Evolutionary conservation across 2,888 invertebrate genomes (phyloP).

Genomic region (Calephelis perditalis): DNA sequence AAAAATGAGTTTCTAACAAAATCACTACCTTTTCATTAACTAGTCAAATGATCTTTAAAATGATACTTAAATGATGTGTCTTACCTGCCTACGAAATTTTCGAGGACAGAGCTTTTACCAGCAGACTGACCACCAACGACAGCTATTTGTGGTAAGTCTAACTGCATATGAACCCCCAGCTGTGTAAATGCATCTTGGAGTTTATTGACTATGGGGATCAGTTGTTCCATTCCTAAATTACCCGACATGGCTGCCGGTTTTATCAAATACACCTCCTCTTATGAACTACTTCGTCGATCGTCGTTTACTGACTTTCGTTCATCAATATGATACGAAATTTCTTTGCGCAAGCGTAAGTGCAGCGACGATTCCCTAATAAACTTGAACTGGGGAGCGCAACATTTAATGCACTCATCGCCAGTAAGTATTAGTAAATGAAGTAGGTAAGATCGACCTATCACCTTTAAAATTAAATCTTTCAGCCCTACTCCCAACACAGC

Average conservation of each 20-base stretch:
- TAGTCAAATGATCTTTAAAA: conserved; percentile 10
- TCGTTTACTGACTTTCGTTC: conserved; percentile 68
- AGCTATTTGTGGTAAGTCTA: conserved; percentile 99
- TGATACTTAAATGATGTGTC: conserved; percentile 42
- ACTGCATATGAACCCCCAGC: conserved; percentile 97
- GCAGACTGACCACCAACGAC: conserved; percentile 99
- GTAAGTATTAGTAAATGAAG: conserved; percentile 17
- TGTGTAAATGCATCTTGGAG: conserved; percentile 99
- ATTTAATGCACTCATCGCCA: conserved; percentile 16
- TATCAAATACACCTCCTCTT: conserved; percentile 56
- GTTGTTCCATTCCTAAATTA: conserved; percentile 95
- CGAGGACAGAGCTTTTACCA: conserved; percentile 99
- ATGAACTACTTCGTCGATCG: conserved; percentile 69
- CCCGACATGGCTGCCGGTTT: conserved; percentile 80
- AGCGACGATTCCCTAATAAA: conserved; percentile 7
- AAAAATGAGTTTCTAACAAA: neutral
- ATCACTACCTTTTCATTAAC: neutral
- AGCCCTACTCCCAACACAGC: no score
- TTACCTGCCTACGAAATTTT: conserved; percentile 99
- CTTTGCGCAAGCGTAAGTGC: conserved; percentile 59
- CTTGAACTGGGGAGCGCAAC: conserved; percentile 33
- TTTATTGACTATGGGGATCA: conserved; percentile 99
- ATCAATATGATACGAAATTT: conserved; percentile 59
- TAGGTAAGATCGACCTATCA: conserved; percentile 15
- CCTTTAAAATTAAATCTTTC: neutral